Base-by-base conservation (phyloP, 1,140 invertebrate species). In the Penaeus japonicus region DNA sequence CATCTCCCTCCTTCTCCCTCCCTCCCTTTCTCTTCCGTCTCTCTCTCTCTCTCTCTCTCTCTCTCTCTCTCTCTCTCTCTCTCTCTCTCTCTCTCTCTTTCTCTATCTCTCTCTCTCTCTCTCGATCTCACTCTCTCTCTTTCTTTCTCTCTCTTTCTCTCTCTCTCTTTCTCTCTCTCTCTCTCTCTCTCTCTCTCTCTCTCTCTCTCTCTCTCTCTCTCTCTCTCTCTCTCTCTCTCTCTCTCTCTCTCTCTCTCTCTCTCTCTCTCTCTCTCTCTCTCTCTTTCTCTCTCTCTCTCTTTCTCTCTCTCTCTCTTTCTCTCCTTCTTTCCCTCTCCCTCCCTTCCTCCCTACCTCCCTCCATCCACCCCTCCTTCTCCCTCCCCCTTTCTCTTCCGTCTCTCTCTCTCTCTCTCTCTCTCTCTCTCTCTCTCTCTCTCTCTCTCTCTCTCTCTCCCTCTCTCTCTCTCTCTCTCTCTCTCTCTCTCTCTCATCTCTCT, bases 351-450 rank as follows among this genome's bases (percentile, higher is more conserved):
- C 24, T 70, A 17, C 12, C 77, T 79, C 35, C 54, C 77, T 79
- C 77, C 57, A n/a, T 39, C 81, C 39, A 35, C 17, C 32, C n/a
- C 12, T 32, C 20, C 12, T 32, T 27, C 24, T 15, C 35, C 20
- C 2, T 35, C 62, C 18, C 20, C 2, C 5, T 27, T 4, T 22
- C 22, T 20, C 30, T 27, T 65, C 62, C 30, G 22, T 65, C 62
- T 1, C 62, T 65, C 62, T 65, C 10, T 65, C 62, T 65, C 62
- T 65, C 62, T 65, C 62, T 65, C 62, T 65, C 62, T 65, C 62
- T 65, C 62, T 65, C 62, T 65, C 62, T 65, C 62, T 65, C 62
- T 65, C 62, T 65, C 62, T 65, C 62, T 65, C 62, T 65, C 62
- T 65, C 62, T 65, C 62, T 65, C 62, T 65, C 62, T 65, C 62